Evolutionary conservation across 1,140 invertebrate genomes (phyloP), one percentile per base, ranked within the genome.

Genomic region (Lamellibrachia luymesi): DNA sequence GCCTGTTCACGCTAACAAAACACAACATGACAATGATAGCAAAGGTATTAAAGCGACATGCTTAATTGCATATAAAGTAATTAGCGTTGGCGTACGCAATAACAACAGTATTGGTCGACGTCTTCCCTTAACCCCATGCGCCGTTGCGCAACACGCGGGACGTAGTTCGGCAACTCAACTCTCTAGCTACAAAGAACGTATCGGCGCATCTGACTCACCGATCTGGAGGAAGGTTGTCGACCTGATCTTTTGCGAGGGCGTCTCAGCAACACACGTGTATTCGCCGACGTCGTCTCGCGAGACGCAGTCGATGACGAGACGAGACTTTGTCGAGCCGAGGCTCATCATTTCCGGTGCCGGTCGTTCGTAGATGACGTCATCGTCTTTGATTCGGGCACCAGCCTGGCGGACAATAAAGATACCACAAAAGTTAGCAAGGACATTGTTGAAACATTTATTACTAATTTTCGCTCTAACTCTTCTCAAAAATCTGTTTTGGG

Each of bases 241-340:
- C 25, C 95, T 96, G 13, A 97, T 96, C 22, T 97, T 97, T 94
- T 97, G 97, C 13, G 96, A 95, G 2, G 97, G 97, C 50, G 97
- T 96, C n/a, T 97, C 96, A 2, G 97, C 98, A 1, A 98, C 97
- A 94, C 98, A 98, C 17, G 97, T 98, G 95, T 97, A 98, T 7
- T 96, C 95, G 50, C 97, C 97, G 93, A 97, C 96, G 93, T 97
- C 97, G 4, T 97, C 96, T 25, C 97, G 96, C 25, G 96, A 95
- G 4, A 97, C 96, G 93, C 97, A 97, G 92, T 97, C 97, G 92
- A 98, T 96, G 17, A 98, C 97, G 50, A 98, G 97, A 91, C 97
- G 97, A 0, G 98, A 97, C 22, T 80, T 92, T 10, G 93, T 94
- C 51, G 90, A 50, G 93, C 94, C 92, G 50, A 94, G 92, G n/a